Evolutionary conservation across 2,797 vertebrate species (phyloP).

Genomic region (Pterois miles): DNA sequence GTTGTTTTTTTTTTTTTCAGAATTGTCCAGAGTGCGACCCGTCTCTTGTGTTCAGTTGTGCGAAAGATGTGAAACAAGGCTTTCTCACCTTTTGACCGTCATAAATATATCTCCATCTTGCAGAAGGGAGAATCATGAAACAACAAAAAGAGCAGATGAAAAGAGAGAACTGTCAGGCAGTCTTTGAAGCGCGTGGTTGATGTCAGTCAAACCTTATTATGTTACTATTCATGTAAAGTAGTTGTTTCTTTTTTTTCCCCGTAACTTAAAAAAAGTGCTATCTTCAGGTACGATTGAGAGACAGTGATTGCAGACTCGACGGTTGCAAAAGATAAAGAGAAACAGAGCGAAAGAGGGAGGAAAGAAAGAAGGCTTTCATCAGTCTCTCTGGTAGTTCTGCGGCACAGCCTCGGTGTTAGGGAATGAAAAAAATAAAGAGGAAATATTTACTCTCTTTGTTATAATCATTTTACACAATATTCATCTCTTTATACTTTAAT

Average conservation of each 20-base stretch:
- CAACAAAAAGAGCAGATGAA: slow-evolving; percentile 71
- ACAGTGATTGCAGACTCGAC: slow-evolving; percentile 71
- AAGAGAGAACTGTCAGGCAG: slow-evolving; percentile 71
- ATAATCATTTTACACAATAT: slow-evolving; percentile 82
- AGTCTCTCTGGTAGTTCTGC: slow-evolving; percentile 73
- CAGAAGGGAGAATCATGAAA: slow-evolving; percentile 60
- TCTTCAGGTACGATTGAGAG: slow-evolving; percentile 71
- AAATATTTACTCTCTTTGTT: slow-evolving; percentile 82
- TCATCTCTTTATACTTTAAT: slow-evolving; percentile 79
- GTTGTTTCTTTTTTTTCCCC: slow-evolving; percentile 40
- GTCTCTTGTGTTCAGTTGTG: slow-evolving; percentile 75
- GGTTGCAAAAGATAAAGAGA: slow-evolving; percentile 65
- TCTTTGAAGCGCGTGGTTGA: slow-evolving; percentile 73
- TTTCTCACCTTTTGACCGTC: slow-evolving; percentile 67
- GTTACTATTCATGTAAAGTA: slow-evolving; percentile 67
- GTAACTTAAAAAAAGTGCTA: slow-evolving; percentile 70
- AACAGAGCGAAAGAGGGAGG: slow-evolving; percentile 46
- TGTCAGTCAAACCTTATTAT: slow-evolving; percentile 68
- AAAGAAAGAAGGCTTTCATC: slow-evolving; percentile 62
- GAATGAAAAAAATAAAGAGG: slow-evolving; percentile 77
- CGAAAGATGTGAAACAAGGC: slow-evolving; percentile 77
- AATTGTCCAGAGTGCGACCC: slow-evolving; percentile 69
- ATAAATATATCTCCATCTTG: slow-evolving; percentile 67
- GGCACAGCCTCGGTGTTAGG: slow-evolving; percentile 76
- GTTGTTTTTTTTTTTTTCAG: slow-evolving; percentile 25